Base-by-base conservation (phyloP, 2,888 invertebrate species). In the Phortica magna region DNA sequence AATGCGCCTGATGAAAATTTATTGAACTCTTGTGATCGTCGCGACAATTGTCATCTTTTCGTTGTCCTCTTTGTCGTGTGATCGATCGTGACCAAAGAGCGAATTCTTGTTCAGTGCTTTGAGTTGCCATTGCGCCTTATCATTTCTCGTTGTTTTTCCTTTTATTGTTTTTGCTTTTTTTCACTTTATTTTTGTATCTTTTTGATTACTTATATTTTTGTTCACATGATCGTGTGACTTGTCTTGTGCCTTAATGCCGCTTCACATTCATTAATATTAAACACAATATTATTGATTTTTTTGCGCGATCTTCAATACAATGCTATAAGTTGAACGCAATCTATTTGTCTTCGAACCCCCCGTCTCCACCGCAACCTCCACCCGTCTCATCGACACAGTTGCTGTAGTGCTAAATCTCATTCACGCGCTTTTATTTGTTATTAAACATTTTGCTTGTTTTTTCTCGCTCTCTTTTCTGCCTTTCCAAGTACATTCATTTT, bases 211-310 rank as follows among this genome's bases (percentile, higher is more conserved):
- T 79, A 83, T 88, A 88, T 86, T 88, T 84, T 83, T 79, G 81
- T 88, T 79, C 85, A 84, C 85, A 88, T 85, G 85, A 85, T 84
- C 84, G 85, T 81, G 83, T 76, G 81, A 82, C 79, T 73, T 77
- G 42, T 14, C 17, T 6, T 48, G 48, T 48, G 48, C 48, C 14
- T 14, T 48, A 48, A 14, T 22, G 64, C 39, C 31, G 59, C 59
- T 59, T 48, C 48, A 1, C 48, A 48, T 48, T 48, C 48, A 48
- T 48, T 48, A 48, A 48, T 48, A 48, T 7, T 6, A 6, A 7
- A 2, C 9, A 48, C 10, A 48, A 14, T 48, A 48, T 48, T 48
- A 48, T 48, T 12, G 48, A 48, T 48, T 48, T 48, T 48, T 48
- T 48, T 14, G 9, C 9, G 14, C 48, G 48, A 48, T 48, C 31